Percentiles rank a stretch among this genome's conserved stretches.
phyloP scores from a whole-genome alignment of 2,797 vertebrate genomes.

The Knipowitschia caucasica region DNA sequence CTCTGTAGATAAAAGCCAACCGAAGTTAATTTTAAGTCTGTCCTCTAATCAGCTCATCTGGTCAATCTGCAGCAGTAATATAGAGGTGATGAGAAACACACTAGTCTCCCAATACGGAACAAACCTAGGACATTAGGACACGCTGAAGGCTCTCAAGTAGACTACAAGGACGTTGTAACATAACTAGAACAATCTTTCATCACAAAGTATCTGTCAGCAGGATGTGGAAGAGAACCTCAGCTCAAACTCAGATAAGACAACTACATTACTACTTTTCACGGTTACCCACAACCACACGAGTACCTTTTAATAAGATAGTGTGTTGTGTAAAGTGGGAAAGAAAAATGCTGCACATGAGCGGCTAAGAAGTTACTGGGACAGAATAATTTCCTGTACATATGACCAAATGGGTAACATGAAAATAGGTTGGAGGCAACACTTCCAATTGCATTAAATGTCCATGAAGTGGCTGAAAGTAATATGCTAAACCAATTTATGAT shows the following conservation, averaged over 20 bases:
- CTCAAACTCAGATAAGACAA: conserved; percentile 19
- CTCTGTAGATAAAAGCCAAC: conserved; percentile 13
- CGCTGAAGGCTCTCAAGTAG: background rate
- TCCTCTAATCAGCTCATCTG: conserved; percentile 19
- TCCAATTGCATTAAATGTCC: too few species aligned
- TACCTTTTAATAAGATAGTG: too few species aligned
- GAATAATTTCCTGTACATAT: conserved; percentile 30
- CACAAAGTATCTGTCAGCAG: conserved; percentile 36
- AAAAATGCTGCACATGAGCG: too few species aligned
- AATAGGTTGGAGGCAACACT: background rate
- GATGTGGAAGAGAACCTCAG: conserved; percentile 21
- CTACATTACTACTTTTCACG: conserved; percentile 17
- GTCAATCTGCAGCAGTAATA: conserved; percentile 40
- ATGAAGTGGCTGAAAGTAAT: background rate
- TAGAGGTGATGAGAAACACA: conserved; percentile 45
- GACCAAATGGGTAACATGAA: conserved; percentile 4
- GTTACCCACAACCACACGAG: conserved; percentile 16
- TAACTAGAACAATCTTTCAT: conserved; percentile 53
- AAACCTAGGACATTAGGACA: conserved; percentile 9
- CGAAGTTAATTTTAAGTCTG: conserved; percentile 38
- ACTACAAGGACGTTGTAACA: conserved; percentile 41
- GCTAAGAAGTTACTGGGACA: too few species aligned
- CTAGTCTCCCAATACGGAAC: background rate
- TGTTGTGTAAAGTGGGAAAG: too few species aligned
- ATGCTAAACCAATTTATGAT: background rate